Conservation (phyloP, 2,888 invertebrate genomes). For the Mayetiola destructor region DNA sequence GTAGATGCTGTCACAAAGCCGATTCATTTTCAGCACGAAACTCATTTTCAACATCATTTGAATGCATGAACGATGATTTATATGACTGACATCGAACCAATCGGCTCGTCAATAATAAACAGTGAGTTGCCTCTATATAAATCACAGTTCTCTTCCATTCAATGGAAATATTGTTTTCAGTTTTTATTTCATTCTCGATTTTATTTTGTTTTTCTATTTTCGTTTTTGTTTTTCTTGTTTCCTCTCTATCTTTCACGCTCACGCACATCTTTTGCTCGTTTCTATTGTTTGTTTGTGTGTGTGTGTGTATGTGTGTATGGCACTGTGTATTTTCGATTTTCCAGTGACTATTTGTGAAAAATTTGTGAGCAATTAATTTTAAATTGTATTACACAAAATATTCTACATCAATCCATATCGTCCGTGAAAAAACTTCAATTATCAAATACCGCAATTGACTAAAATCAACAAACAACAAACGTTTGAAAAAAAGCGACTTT, state of each 20-base stretch:
- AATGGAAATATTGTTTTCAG: neutral
- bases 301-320: neutral
- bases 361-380: too few relatives aligned
- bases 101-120: neutral
- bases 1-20: slow-evolving; percentile 11
- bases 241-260: neutral
- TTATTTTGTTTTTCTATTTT: neutral
- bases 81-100: slow-evolving; percentile 11
- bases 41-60: neutral
- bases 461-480: too few relatives aligned
- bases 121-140: neutral
- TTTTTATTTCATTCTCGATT: neutral
- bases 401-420: too few relatives aligned
- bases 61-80: slow-evolving; percentile 9
- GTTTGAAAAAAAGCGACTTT: too few relatives aligned
- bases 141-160: neutral
- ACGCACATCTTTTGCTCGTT: neutral
- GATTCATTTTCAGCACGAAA: neutral
- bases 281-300: neutral
- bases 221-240: neutral
- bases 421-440: too few relatives aligned
- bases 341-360: too few relatives aligned
- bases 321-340: neutral
- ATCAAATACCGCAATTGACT: too few relatives aligned
- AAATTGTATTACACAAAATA: too few relatives aligned